phyloP scores from a whole-genome alignment of 2,888 invertebrate species.

The Agriotes lineatus region DNA sequence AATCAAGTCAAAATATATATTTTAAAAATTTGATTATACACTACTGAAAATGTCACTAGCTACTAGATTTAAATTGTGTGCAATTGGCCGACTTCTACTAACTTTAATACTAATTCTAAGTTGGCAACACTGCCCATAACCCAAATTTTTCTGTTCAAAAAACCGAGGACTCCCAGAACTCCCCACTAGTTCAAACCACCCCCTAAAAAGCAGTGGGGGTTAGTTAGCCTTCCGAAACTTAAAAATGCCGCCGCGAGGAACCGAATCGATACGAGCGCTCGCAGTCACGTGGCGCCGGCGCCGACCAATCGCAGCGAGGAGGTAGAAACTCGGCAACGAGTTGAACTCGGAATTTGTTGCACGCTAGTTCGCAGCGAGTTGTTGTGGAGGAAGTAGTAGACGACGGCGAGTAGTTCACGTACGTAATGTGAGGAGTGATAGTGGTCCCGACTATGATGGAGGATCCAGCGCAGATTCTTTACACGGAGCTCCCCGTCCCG shows the following conservation, averaged over 20 bases:
- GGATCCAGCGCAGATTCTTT: constrained; percentile 70
- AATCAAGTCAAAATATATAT: too few relatives aligned
- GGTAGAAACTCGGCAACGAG: constrained; percentile 38
- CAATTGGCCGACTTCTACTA: too few relatives aligned
- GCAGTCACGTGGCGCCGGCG: constrained; percentile 71
- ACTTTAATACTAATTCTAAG: too few relatives aligned
- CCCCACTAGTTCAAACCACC: constrained; percentile 43
- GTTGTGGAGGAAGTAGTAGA: constrained; percentile 61
- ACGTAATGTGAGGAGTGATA: constrained; percentile 66
- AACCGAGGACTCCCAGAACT: constrained; percentile 42
- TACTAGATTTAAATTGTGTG: too few relatives aligned
- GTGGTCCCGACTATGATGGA: constrained; percentile 66
- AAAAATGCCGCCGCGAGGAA: constrained; percentile 86
- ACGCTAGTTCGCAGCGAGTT: constrained; percentile 53
- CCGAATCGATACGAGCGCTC: constrained; percentile 80
- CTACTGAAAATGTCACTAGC: too few relatives aligned
- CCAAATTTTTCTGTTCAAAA: constrained; percentile 54
- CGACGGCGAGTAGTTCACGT: constrained; percentile 56
- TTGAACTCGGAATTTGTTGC: constrained; percentile 41
- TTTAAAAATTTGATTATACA: too few relatives aligned
- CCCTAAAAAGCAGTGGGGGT: constrained; percentile 44
- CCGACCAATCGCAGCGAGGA: constrained; percentile 29
- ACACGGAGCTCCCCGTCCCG: constrained; percentile 72
- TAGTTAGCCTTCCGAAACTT: constrained; percentile 69
- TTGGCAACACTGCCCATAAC: too few relatives aligned